Conservation (phyloP, 1,140 invertebrate genomes). For the Drosophila fuyamai region DNA sequence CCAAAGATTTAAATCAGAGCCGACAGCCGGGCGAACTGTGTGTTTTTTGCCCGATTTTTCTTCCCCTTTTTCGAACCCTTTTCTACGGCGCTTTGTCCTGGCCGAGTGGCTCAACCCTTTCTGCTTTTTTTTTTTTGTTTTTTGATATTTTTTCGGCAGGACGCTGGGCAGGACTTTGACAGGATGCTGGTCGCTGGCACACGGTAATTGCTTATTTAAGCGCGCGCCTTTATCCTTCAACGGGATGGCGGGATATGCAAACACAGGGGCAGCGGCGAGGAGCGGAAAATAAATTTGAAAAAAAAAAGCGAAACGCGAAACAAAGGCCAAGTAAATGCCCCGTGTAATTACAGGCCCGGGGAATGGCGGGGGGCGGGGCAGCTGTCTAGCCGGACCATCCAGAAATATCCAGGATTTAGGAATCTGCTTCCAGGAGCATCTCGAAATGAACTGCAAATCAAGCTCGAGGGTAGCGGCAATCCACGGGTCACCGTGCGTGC, state of each 20-base stretch:
- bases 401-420: conserved; percentile 18
- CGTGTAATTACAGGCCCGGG: conserved; percentile 68
- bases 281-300: conserved; percentile 30
- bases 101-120: conserved; percentile 61
- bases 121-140: background rate
- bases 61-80: conserved; percentile 52
- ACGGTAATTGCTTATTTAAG: conserved; percentile 83
- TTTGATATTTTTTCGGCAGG: conserved; percentile 28
- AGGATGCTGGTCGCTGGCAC: conserved; percentile 71
- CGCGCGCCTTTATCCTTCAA: conserved; percentile 76
- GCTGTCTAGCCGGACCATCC: conserved; percentile 68
- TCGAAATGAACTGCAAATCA: conserved; percentile 72
- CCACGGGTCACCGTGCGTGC: conserved; percentile 68
- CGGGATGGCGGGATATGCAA: conserved; percentile 64
- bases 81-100: conserved; percentile 42
- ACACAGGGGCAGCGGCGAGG: conserved; percentile 19
- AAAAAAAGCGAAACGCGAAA: conserved; percentile 41
- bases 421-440: conserved; percentile 36
- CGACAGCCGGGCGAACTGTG: conserved; percentile 55
- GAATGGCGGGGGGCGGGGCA: conserved; percentile 40
- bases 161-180: conserved; percentile 72
- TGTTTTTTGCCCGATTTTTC: conserved; percentile 44
- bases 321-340: conserved; percentile 73
- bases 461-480: conserved; percentile 34
- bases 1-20: conserved; percentile 76